These are phyloP conservation scores for Poecile montanus DNA, from an alignment of 2,797 vertebrate species.

Conservation along the genomic window DNA sequence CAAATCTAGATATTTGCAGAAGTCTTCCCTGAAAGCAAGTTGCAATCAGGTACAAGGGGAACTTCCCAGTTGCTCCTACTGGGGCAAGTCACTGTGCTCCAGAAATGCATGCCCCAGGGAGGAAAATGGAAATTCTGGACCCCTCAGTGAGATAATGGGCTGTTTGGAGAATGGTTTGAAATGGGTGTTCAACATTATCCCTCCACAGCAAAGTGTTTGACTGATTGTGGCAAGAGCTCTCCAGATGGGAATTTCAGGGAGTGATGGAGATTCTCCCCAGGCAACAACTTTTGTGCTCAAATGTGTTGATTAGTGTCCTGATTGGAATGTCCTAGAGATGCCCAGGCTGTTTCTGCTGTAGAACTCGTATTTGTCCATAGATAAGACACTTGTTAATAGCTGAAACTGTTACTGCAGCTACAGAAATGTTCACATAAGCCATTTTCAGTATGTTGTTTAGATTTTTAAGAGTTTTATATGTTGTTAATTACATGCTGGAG, in stretches of 20 bases:
- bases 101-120: neutral
- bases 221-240: neutral
- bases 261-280: neutral
- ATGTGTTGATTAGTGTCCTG: neutral
- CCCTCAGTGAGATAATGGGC: neutral
- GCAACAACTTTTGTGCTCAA: neutral
- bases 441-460: neutral
- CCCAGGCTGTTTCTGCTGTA: neutral
- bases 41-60: neutral
- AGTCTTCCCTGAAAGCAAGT: neutral
- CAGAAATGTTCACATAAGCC: neutral
- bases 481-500: neutral
- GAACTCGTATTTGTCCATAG: neutral
- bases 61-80: neutral
- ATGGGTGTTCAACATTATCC: neutral
- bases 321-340: neutral
- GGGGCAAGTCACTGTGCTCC: neutral
- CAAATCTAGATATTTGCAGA: neutral
- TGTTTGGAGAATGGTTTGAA: neutral
- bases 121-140: neutral
- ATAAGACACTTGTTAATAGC: neutral
- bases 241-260: constrained; percentile 25
- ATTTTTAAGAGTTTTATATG: neutral
- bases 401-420: neutral
- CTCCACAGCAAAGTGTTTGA: neutral